Conservation (phyloP, 1,140 invertebrate species). For the Polypedilum pembai region DNA sequence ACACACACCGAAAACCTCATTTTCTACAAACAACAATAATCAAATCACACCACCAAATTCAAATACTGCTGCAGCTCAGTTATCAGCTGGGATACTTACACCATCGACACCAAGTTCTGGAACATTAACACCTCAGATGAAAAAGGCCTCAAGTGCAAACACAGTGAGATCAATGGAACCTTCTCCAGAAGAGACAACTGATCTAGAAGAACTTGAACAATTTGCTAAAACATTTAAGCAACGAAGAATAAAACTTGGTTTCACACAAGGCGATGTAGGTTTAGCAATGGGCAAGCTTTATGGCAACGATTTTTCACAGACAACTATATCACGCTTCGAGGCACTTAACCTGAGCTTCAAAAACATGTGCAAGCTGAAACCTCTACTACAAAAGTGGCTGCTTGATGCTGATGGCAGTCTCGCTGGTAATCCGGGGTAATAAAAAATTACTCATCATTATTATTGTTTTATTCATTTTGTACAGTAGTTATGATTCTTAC, state of each 20-base stretch:
- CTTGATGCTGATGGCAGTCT: conserved; percentile 89
- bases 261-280: conserved; percentile 97
- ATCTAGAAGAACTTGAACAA: conserved; percentile 91
- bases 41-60: conserved; percentile 42
- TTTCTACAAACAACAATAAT: conserved; percentile 40
- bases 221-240: conserved; percentile 97
- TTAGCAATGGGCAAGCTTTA: conserved; percentile 97
- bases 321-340: conserved; percentile 97
- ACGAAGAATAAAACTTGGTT: conserved; percentile 89
- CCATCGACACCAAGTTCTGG: conserved; percentile 45
- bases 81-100: conserved; percentile 33
- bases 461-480: not conserved
- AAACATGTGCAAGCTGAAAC: conserved; percentile 99
- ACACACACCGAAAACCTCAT: conserved; percentile 41
- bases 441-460: not conserved
- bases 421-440: conserved; percentile 60
- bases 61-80: conserved; percentile 5
- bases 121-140: conserved; percentile 45
- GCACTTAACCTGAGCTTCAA: conserved; percentile 97
- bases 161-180: conserved; percentile 58
- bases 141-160: conserved; percentile 45
- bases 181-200: conserved; percentile 83
- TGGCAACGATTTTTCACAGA: conserved; percentile 98
- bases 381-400: conserved; percentile 93
- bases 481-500: conserved; percentile 35